These are phyloP conservation scores for Physeter macrocephalus DNA, from an alignment of 2,113 vertebrate genomes.

Conservation along the genomic window DNA sequence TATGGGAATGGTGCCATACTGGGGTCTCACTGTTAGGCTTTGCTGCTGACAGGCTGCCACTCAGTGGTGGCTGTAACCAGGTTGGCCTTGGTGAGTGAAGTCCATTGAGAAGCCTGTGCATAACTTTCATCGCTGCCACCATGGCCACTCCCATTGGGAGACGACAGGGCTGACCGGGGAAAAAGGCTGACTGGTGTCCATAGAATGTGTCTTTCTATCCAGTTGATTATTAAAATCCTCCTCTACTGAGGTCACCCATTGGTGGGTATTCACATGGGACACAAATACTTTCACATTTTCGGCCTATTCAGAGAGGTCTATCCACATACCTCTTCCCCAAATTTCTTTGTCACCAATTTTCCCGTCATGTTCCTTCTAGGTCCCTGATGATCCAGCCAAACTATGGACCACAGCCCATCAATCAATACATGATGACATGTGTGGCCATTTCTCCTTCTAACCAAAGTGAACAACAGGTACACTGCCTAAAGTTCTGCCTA, in stretches of 20 bases:
- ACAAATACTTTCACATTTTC: not conserved
- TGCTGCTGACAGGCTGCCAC: not conserved
- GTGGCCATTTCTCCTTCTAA: not conserved
- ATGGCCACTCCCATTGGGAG: no score
- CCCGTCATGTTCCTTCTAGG: not conserved
- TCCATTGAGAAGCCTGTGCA: not conserved
- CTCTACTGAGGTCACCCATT: not conserved
- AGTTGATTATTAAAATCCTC: not conserved
- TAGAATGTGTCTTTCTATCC: not conserved
- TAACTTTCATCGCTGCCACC: not conserved
- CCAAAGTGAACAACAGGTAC: not conserved
- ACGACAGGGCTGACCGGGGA: not conserved
- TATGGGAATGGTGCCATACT: not conserved
- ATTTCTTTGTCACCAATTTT: not conserved
- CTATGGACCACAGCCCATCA: not conserved
- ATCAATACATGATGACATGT: no score
- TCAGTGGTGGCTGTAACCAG: not conserved
- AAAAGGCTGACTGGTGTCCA: not conserved
- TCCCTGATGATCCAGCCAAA: not conserved
- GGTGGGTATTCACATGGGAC: not conserved
- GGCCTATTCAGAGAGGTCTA: not conserved
- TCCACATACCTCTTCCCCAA: not conserved
- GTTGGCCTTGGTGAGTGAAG: not conserved
- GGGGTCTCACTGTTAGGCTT: not conserved
- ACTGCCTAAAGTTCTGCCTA: not conserved